Evolutionary conservation across 2,797 vertebrate genomes (phyloP), one percentile per base, ranked within the genome.

Genomic region (Alectoris magna): DNA sequence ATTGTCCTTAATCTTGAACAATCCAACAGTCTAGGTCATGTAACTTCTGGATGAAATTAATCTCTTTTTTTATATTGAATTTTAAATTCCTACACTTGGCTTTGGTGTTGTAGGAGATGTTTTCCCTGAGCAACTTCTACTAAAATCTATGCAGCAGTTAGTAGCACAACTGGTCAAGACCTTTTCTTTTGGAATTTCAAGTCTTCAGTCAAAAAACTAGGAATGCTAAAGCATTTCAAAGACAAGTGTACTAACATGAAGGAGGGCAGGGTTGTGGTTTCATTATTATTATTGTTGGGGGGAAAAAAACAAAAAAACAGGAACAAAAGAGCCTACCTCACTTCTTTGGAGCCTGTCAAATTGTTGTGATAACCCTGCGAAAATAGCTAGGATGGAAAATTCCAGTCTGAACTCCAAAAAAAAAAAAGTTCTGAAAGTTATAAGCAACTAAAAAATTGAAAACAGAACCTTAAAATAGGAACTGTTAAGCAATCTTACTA

Each of bases 401-500:
- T 95, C 73, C n/a, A 63, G 49, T 66, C 51, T 59, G 80, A 66
- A 70, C 36, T 56, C 39, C 43, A 43, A 43, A 41, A 43, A 82
- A 55, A 62, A 73, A 93, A 41, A 93, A 72, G 10, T 84, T 84
- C 81, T 69, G 69, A 53, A 81, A 92, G 41, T 80, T 83, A 29
- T 8, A 0, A 80, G 34, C 15, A 85, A 74, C 67, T 63, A 27
- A 63, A 92, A 87, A 91, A 78, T 36, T 80, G 56, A 93, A 91
- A 72, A 23, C 14, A 23, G 15, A 7, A 2, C n/a, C 73, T 89
- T 91, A 89, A 95, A 96, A 94, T 92, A 94, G 88, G 76, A 89
- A 75, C 63, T 53, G 76, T 87, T 94, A 91, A 93, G 91, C 69
- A 87, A 58, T 94, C 82, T 86, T 89, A 75, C 76, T 95, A 89